These are phyloP conservation scores for Morus bassanus DNA, from an alignment of 2,797 vertebrate genomes.

Conservation along the genomic window DNA sequence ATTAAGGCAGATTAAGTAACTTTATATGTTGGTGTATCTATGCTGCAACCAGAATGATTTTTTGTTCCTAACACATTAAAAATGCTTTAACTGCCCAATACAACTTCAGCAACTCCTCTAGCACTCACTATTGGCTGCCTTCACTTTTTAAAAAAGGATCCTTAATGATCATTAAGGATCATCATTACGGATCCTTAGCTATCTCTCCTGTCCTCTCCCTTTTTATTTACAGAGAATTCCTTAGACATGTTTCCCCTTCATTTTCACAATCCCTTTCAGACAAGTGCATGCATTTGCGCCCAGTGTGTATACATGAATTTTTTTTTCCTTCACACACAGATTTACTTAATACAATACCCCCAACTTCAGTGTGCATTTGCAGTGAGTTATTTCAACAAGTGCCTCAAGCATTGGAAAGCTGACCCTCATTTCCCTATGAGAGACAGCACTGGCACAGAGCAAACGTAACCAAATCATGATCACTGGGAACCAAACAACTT, in stretches of 20 bases:
- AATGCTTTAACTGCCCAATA: background rate
- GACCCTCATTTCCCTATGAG: background rate
- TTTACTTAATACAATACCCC: background rate
- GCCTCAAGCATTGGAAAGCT: background rate
- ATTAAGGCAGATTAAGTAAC: background rate
- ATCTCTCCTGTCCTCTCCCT: background rate
- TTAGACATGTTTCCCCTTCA: background rate
- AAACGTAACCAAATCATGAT: background rate
- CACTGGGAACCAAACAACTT: background rate
- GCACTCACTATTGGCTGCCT: background rate
- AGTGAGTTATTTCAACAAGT: background rate
- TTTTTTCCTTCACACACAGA: background rate
- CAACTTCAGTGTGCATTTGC: background rate
- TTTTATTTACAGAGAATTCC: background rate
- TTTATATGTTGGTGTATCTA: background rate
- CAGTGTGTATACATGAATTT: fast-evolving
- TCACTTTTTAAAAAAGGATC: background rate
- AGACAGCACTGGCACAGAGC: background rate
- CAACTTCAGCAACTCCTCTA: background rate
- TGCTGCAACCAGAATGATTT: background rate
- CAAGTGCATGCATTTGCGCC: background rate
- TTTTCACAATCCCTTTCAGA: background rate
- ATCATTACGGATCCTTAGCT: background rate
- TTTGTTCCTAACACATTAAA: background rate
- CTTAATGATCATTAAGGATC: background rate